A percentile compares a stretch with the other conserved stretches of the same genome.
phyloP scores from a whole-genome alignment of 2,113 vertebrate genomes.

The Turdus rufiventris region DNA sequence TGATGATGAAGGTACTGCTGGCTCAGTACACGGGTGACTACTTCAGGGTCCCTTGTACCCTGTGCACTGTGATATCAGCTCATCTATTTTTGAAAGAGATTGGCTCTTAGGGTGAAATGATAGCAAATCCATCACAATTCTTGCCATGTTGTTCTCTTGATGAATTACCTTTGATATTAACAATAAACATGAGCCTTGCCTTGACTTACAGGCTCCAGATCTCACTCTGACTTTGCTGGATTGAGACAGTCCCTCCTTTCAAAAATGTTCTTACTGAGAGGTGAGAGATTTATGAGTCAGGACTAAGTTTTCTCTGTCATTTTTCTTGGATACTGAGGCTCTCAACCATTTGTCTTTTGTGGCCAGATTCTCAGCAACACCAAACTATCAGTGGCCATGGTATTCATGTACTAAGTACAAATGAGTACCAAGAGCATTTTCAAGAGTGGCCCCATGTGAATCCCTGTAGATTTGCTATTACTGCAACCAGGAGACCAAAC shows the following conservation, averaged over 20 bases:
- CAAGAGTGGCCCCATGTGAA: not conserved
- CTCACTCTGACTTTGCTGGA: conserved; percentile 16
- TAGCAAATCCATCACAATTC: conserved; percentile 13
- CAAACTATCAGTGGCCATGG: not conserved
- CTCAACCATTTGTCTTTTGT: not conserved
- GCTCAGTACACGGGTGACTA: not conserved
- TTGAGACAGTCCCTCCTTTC: not conserved
- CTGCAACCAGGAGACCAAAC: not conserved
- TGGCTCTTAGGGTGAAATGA: not conserved
- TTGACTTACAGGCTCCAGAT: not conserved
- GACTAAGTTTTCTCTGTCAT: not conserved
- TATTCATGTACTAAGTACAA: not conserved
- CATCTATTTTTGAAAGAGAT: conserved; percentile 35
- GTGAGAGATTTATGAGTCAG: not conserved
- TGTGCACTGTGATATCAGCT: not conserved
- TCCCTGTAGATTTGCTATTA: not conserved
- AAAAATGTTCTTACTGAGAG: not conserved
- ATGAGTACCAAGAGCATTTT: not conserved
- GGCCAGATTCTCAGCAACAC: not conserved
- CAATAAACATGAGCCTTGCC: conserved; percentile 12
- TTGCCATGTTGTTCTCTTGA: not conserved
- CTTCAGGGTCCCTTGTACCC: not conserved
- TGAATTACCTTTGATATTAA: conserved; percentile 25
- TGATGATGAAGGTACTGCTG: not conserved
- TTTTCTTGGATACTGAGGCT: not conserved